Evolutionary conservation across 2,888 invertebrate species (phyloP).

Genomic region (Pterostichus niger): DNA sequence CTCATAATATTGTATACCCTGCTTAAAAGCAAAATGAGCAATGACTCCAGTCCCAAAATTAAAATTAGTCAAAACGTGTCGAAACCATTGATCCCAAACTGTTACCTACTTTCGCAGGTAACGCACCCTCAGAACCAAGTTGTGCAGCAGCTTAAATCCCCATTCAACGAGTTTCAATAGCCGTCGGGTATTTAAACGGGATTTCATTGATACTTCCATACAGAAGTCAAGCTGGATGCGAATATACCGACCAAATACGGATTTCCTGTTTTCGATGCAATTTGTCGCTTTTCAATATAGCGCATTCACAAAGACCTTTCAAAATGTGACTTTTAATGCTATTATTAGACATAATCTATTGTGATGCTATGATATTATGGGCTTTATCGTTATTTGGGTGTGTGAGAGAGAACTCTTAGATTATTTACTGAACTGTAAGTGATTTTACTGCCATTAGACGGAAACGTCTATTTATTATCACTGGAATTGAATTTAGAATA

Average conservation of each 20-base stretch:
- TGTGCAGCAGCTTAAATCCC: conserved; percentile 39
- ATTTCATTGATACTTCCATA: conserved; percentile 56
- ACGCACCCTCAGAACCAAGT: conserved; percentile 19
- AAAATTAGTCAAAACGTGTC: conserved; percentile 42
- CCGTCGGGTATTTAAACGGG: conserved; percentile 53
- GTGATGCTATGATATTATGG: conserved; percentile 52
- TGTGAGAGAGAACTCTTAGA: conserved; percentile 2
- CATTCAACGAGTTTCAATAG: conserved; percentile 53
- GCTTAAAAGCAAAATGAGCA: conserved; percentile 28
- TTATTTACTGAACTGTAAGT: conserved; percentile 26
- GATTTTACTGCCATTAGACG: conserved; percentile 15
- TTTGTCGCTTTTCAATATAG: conserved; percentile 58
- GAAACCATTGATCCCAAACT: conserved; percentile 28
- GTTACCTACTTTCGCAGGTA: conserved; percentile 26
- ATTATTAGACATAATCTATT: conserved; percentile 44
- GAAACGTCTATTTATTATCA: conserved; percentile 5
- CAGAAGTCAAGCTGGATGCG: conserved; percentile 43
- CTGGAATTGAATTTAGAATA: not conserved
- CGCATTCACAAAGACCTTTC: conserved; percentile 51
- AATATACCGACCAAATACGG: conserved; percentile 31
- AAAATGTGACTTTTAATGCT: conserved; percentile 55
- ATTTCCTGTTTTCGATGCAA: conserved; percentile 64
- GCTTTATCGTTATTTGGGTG: not conserved
- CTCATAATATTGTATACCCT: not conserved
- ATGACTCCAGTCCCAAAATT: not conserved